A percentile compares a stretch with the other conserved stretches of the same genome.
These are phyloP conservation scores for Xiphophorus hellerii DNA, from an alignment of 2,113 vertebrate species.

Conservation along the genomic window DNA sequence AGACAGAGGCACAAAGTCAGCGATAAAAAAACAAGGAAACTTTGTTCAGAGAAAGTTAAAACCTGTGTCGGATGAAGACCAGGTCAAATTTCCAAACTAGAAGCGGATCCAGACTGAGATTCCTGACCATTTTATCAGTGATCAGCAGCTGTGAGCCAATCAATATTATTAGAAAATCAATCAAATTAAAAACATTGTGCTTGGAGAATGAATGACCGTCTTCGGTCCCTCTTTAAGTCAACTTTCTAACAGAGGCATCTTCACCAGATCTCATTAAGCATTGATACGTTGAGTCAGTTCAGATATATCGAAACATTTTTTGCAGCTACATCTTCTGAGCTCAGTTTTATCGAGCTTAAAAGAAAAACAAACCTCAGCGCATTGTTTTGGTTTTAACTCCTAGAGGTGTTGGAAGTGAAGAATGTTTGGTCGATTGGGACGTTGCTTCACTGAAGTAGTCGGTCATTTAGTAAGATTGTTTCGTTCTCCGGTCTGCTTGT, in stretches of 20 bases:
- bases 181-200: not conserved
- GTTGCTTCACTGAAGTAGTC: too few species aligned
- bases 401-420: not conserved
- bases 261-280: not conserved
- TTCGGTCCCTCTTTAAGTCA: not conserved
- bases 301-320: not conserved
- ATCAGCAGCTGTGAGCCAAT: too few species aligned
- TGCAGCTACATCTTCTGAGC: not conserved
- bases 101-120: too few species aligned
- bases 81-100: too few species aligned
- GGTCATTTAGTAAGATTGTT: not conserved
- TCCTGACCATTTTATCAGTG: too few species aligned
- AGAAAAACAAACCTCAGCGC: not conserved
- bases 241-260: too few species aligned
- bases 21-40: too few species aligned
- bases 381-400: not conserved
- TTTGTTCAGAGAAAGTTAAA: too few species aligned
- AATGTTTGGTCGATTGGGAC: not conserved
- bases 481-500: not conserved
- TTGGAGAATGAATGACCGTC: not conserved
- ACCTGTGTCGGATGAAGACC: too few species aligned
- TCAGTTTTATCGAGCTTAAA: not conserved
- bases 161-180: not conserved
- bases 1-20: too few species aligned
- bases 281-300: not conserved